Evolutionary conservation across 2,113 vertebrate species (phyloP).

Genomic region (Bubo bubo): DNA sequence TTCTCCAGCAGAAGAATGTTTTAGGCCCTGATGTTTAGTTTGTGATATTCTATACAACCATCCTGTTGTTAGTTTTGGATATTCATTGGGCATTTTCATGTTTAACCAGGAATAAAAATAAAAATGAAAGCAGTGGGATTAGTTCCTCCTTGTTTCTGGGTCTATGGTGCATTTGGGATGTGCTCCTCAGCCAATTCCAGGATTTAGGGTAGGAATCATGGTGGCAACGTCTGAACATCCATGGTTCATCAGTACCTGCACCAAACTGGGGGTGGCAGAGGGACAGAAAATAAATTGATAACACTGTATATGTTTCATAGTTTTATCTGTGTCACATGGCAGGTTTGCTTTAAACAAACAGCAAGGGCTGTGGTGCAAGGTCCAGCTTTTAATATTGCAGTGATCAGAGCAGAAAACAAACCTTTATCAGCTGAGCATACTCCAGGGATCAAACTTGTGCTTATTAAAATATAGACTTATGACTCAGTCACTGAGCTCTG

Average conservation of each 20-base stretch:
- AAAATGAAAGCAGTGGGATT: background rate
- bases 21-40: background rate
- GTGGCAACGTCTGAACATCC: background rate
- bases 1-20: background rate
- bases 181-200: background rate
- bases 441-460: background rate
- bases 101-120: conserved; percentile 43
- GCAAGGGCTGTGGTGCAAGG: background rate
- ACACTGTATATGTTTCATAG: accelerated
- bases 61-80: conserved; percentile 4
- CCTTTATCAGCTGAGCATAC: background rate
- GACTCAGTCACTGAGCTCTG: background rate
- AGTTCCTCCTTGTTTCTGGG: background rate
- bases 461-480: background rate
- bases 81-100: conserved; percentile 1
- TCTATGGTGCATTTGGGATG: background rate
- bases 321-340: background rate
- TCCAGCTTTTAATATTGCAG: background rate
- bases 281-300: background rate
- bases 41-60: background rate
- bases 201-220: background rate
- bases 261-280: background rate
- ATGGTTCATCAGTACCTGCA: background rate
- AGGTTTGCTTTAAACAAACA: background rate
- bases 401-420: background rate